Evolutionary conservation across 2,888 invertebrate genomes (phyloP).

Genomic region (Exocentrus adspersus): DNA sequence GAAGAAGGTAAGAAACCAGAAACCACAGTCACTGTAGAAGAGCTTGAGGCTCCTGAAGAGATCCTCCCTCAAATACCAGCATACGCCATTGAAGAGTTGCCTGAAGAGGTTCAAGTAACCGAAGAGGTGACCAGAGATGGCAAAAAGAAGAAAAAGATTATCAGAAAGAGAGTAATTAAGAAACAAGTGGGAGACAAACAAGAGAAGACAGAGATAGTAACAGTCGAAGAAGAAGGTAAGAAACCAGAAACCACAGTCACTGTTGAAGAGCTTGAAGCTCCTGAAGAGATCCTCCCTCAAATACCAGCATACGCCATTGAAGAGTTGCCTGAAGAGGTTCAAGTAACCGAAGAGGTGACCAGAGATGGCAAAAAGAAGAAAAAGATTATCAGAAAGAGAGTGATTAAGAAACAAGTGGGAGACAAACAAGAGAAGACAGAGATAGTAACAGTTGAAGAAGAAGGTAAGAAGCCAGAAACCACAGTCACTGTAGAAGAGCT

Average conservation of each 20-base stretch:
- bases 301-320: conserved; percentile 40
- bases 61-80: conserved; percentile 59
- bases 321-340: conserved; percentile 47
- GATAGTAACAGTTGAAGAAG: conserved; percentile 60
- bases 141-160: conserved; percentile 48
- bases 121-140: conserved; percentile 57
- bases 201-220: conserved; percentile 63
- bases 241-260: conserved; percentile 60
- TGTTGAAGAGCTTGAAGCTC: conserved; percentile 48
- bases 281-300: conserved; percentile 33
- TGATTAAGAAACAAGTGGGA: conserved; percentile 60
- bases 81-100: conserved; percentile 57
- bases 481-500: conserved; percentile 50
- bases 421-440: conserved; percentile 58
- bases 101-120: conserved; percentile 55
- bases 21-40: conserved; percentile 44
- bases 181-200: conserved; percentile 61
- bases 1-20: conserved; percentile 57
- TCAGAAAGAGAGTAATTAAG: conserved; percentile 56
- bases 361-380: conserved; percentile 55
- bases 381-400: conserved; percentile 58
- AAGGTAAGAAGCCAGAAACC: conserved; percentile 53
- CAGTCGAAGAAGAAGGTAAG: conserved; percentile 62
- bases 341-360: conserved; percentile 55
- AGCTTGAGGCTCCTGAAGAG: conserved; percentile 57